phyloP scores from a whole-genome alignment of 2,113 vertebrate genomes.

The Petroica traversi region DNA sequence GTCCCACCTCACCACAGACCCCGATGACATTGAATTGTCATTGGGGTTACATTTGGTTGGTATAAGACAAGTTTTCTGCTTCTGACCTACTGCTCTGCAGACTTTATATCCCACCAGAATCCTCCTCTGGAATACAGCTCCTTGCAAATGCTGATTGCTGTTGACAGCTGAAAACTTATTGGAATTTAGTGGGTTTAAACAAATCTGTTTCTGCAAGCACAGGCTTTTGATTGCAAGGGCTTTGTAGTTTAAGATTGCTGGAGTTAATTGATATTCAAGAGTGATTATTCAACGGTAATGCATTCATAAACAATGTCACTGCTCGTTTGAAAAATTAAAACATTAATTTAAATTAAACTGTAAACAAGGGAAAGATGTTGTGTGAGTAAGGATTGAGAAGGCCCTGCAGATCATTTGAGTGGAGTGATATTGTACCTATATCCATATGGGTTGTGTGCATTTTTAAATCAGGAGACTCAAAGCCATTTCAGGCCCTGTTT shows the following conservation, averaged over 20 bases:
- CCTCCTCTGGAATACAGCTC: neutral
- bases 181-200: neutral
- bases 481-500: neutral
- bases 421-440: neutral
- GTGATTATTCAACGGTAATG: constrained; percentile 19
- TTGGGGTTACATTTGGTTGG: accelerated
- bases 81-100: neutral
- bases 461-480: neutral
- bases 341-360: constrained; percentile 63
- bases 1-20: neutral
- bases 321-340: constrained; percentile 58
- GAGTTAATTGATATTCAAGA: constrained; percentile 58
- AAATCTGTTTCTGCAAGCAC: neutral
- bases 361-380: constrained; percentile 23
- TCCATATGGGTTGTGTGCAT: neutral
- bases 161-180: neutral
- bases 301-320: constrained; percentile 56
- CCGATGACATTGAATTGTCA: neutral
- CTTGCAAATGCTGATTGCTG: neutral
- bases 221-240: neutral
- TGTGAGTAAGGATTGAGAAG: neutral
- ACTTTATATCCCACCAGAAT: neutral
- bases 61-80: neutral
- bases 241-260: constrained; percentile 3
- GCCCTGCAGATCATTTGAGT: neutral